Evolutionary conservation across 2,888 invertebrate genomes (phyloP).

Genomic region (Ennomos quercinarius): DNA sequence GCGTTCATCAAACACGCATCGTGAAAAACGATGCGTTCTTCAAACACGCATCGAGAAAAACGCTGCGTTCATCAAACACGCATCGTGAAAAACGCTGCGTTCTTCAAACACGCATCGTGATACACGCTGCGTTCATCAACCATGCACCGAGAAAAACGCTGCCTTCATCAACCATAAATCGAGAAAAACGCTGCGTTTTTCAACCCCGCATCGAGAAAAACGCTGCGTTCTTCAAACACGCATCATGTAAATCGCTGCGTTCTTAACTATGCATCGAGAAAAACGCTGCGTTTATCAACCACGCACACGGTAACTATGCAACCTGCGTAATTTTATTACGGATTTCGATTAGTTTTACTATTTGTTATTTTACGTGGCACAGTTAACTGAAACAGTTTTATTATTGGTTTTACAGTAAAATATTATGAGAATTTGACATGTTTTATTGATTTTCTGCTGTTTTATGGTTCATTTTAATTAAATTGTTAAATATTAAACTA

Average conservation of each 20-base stretch:
- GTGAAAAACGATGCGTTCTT: neutral
- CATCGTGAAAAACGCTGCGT: conserved; percentile 3
- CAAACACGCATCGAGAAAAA: conserved; percentile 1
- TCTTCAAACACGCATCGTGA: conserved; percentile 14
- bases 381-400: conserved; percentile 25
- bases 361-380: conserved; percentile 36
- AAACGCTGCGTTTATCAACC: conserved; percentile 22
- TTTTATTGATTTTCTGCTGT: conserved; percentile 10
- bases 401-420: conserved; percentile 15
- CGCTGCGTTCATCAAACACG: neutral
- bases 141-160: neutral
- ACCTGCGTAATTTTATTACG: conserved; percentile 30
- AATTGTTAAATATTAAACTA: conserved; percentile 7
- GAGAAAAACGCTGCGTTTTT: conserved; percentile 7
- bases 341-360: conserved; percentile 39
- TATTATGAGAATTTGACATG: conserved; percentile 16
- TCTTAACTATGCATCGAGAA: too few relatives aligned
- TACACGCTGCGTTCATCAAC: neutral
- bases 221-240: too few relatives aligned
- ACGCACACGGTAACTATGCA: conserved; percentile 14
- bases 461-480: neutral
- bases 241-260: too few relatives aligned
- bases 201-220: conserved; percentile 14
- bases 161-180: neutral
- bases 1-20: conserved; percentile 12